Evolutionary conservation across 2,888 invertebrate species (phyloP), one percentile per base, ranked within the genome.

Genomic region (Diarsia dahlii): DNA sequence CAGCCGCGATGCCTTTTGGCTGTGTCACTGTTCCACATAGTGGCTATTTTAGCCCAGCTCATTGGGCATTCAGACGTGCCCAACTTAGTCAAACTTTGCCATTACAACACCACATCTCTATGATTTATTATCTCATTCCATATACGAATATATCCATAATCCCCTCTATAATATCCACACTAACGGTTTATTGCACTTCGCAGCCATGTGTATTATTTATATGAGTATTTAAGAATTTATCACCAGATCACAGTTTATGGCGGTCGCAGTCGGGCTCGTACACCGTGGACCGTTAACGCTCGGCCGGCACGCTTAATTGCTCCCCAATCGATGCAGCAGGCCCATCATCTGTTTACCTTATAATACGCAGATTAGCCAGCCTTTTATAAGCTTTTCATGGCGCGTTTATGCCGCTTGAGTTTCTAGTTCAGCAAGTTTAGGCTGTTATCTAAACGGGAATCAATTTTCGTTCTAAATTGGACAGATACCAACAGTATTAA

Each of bases 201-300:
- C 75, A 20, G 81, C 62, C 63, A 84, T 87, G 56, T 84, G 78
- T 84, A 86, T 77, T 86, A 85, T 85, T 86, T 85, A 86, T 84
- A 86, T 78, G 75, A 74, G 74, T 76, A 80, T 85, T 87, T 81
- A 87, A 82, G 71, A 85, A 80, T 87, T 78, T 78, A 87, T 87
- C 80, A 72, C 78, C 74, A 80, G 76, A 84, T 81, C 82, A 72
- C 80, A 85, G 86, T 90, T 89, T 90, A 90, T 89, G 80, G 85
- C 85, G 82, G 83, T 82, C 76, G 84, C 80, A 81, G 74, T 81
- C 78, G 64, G 71, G 66, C 66, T 67, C 80, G 75, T 81, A 79
- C 78, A 60, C 60, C 60, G 63, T 63, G 63, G 81, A 78, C 81
- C 81, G 82, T 86, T 87, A 86, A 80, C 78, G 74, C 79, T 72